Evolutionary conservation across 2,888 invertebrate genomes (phyloP).

Genomic region (Andricus quercusramuli): DNA sequence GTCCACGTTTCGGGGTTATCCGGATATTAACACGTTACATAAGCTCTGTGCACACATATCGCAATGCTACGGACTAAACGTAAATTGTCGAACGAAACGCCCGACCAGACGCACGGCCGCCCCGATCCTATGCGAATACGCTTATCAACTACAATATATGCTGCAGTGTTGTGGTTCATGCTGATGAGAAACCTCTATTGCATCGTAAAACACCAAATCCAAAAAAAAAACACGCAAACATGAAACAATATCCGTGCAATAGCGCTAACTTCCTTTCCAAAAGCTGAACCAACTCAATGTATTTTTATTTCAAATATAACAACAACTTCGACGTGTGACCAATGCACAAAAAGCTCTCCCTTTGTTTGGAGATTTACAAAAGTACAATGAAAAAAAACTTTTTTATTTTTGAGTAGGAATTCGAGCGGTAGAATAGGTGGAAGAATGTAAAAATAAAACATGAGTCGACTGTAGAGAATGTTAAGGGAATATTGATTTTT

Average conservation of each 20-base stretch:
- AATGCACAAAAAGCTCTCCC: too few relatives aligned
- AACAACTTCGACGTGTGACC: too few relatives aligned
- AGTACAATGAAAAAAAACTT: too few relatives aligned
- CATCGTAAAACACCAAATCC: not conserved
- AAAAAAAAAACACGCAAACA: not conserved
- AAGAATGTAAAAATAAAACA: too few relatives aligned
- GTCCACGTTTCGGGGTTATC: conserved; percentile 55
- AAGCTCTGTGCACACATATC: conserved; percentile 34
- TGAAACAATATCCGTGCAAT: not conserved
- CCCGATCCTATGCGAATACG: conserved; percentile 33
- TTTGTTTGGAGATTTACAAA: not conserved
- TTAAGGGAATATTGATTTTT: not conserved
- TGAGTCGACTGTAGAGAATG: too few relatives aligned
- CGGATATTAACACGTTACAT: conserved; percentile 64
- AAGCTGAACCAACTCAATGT: not conserved
- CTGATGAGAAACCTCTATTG: not conserved
- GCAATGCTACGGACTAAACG: conserved; percentile 27
- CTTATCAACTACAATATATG: conserved; percentile 34
- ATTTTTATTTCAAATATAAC: not conserved
- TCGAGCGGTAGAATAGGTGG: too few relatives aligned
- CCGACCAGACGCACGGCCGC: conserved; percentile 1
- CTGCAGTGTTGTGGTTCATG: conserved; percentile 9
- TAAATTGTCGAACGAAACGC: conserved; percentile 34
- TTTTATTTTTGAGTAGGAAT: too few relatives aligned
- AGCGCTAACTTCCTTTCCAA: not conserved